These are phyloP conservation scores for Triplophysa siluroides DNA, from an alignment of 2,113 vertebrate genomes.

Conservation along the genomic window DNA sequence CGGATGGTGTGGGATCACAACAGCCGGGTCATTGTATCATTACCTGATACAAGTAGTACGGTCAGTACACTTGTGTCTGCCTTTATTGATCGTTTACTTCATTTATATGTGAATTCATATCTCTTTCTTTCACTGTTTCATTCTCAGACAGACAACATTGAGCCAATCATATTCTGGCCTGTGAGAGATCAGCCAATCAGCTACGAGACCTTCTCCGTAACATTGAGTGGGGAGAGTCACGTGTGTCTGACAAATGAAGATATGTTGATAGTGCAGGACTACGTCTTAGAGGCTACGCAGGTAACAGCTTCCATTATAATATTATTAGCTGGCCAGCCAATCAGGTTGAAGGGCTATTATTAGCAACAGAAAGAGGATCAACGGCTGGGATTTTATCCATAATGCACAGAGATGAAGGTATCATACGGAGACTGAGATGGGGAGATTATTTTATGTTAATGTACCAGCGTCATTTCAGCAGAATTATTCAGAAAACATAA, in stretches of 20 bases:
- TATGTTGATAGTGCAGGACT: conserved; percentile 87
- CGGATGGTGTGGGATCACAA: conserved; percentile 98
- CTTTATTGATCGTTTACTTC: background rate
- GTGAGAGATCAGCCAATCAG: conserved; percentile 85
- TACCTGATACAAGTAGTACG: conserved; percentile 80
- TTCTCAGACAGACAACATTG: conserved; percentile 76
- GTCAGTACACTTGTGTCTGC: conserved; percentile 62
- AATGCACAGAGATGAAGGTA: background rate
- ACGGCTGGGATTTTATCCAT: background rate
- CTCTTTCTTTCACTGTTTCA: conserved; percentile 18
- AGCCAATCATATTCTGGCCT: conserved; percentile 86
- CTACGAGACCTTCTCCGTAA: conserved; percentile 87
- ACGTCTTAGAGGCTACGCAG: conserved; percentile 89
- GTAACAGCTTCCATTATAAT: conserved; percentile 63
- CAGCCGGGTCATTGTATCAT: conserved; percentile 86
- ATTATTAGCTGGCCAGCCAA: background rate
- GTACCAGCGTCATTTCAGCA: background rate
- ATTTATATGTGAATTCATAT: background rate
- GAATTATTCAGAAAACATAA: conserved; percentile 2
- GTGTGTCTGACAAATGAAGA: conserved; percentile 91
- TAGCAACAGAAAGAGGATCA: background rate
- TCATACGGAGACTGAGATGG: background rate
- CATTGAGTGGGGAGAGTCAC: conserved; percentile 83
- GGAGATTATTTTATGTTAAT: background rate
- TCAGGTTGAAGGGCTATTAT: background rate